Percentiles rank a stretch among this genome's conserved stretches.
These are phyloP conservation scores for Pan paniscus DNA, from an alignment of 2,113 vertebrate species.

Conservation along the genomic window DNA sequence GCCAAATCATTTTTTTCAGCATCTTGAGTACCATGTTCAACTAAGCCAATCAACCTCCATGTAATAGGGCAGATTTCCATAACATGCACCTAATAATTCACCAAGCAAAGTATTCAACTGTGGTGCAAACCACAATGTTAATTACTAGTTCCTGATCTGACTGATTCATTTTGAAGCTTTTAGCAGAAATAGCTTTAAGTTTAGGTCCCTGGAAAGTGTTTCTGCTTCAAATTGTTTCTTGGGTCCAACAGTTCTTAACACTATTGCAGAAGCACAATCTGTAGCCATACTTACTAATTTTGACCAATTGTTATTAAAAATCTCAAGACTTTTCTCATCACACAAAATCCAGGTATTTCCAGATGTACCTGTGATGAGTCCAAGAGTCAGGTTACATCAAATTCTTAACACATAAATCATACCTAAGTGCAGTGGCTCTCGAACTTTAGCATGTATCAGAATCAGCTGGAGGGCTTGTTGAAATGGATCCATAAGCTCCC, in stretches of 20 bases:
- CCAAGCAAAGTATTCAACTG: constrained; percentile 7
- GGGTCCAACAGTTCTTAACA: background rate
- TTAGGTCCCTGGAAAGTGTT: constrained; percentile 9
- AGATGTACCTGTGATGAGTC: background rate
- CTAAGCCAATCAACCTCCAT: background rate
- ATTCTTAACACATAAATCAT: constrained; percentile 12
- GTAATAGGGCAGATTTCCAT: background rate
- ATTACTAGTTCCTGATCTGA: background rate
- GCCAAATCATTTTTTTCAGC: background rate
- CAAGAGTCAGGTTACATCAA: background rate
- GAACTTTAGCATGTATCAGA: background rate
- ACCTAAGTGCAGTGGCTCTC: background rate
- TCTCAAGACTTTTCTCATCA: background rate
- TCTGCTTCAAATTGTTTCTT: constrained; percentile 8
- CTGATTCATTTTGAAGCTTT: constrained; percentile 14
- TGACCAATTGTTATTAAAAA: constrained; percentile 38
- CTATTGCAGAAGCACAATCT: background rate
- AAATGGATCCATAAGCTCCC: background rate
- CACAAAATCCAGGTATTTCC: constrained; percentile 53
- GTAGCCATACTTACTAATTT: constrained; percentile 29
- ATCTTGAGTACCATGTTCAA: constrained; percentile 11
- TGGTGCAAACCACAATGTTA: constrained; percentile 36
- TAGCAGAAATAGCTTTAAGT: background rate
- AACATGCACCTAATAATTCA: constrained; percentile 16
- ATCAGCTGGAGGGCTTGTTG: background rate